Percentiles rank a stretch among this genome's conserved stretches.
phyloP scores from a whole-genome alignment of 2,113 vertebrate genomes.

The Sardina pilchardus region DNA sequence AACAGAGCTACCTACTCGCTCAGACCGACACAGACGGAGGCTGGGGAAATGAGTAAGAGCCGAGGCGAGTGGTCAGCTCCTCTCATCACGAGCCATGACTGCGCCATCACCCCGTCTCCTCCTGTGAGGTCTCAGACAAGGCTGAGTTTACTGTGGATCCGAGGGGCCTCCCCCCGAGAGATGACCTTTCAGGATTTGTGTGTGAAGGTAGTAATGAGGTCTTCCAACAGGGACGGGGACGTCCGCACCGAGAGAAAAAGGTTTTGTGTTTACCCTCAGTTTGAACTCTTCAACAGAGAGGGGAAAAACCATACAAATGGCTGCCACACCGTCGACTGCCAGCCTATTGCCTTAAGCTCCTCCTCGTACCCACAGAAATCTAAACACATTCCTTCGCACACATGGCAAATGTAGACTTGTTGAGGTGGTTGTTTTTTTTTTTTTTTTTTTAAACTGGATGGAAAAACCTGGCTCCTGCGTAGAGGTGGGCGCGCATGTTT shows the following conservation, averaged over 20 bases:
- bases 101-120: not conserved
- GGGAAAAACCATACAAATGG: not conserved
- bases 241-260: not conserved
- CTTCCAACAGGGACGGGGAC: not conserved
- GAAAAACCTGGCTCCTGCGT: not conserved
- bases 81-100: not conserved
- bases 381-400: conserved; percentile 13
- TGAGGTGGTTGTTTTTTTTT: not conserved
- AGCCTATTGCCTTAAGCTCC: not conserved
- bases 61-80: not conserved
- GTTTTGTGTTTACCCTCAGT: conserved; percentile 4
- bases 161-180: not conserved
- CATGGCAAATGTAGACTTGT: not conserved
- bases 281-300: not conserved
- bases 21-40: not conserved
- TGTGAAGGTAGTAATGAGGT: not conserved
- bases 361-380: not conserved
- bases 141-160: not conserved
- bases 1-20: conserved; percentile 23
- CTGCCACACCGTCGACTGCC: not conserved
- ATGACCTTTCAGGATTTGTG: not conserved
- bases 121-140: not conserved
- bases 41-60: not conserved
- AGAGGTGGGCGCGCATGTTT: not conserved
- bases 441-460: not conserved